Percentiles rank a stretch among this genome's conserved stretches.
Conservation (phyloP, 2,113 vertebrate genomes). For the Gallinago undulata region DNA sequence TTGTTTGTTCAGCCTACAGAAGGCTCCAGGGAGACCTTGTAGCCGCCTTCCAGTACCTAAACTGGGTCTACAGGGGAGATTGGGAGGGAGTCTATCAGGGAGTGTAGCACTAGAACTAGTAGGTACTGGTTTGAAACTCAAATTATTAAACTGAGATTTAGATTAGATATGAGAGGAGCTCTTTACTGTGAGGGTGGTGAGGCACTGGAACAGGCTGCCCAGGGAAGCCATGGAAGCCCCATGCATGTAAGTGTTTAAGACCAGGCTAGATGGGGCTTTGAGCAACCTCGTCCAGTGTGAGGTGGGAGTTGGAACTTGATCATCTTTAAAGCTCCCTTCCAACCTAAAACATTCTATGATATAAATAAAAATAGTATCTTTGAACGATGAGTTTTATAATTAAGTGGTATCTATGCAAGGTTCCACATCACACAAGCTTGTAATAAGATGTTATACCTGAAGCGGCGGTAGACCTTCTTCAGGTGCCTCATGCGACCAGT, state of each 20-base stretch:
- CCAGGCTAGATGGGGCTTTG: not conserved
- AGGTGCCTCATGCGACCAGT: too few species aligned
- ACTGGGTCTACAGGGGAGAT: not conserved
- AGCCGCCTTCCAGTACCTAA: not conserved
- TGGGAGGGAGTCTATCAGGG: too few species aligned
- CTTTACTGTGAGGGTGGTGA: not conserved
- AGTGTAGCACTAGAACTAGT: not conserved
- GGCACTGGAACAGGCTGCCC: not conserved
- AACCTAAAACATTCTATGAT: not conserved
- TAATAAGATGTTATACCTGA: slow-evolving; percentile 80
- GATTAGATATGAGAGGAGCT: not conserved
- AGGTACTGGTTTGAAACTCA: not conserved
- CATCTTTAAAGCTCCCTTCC: not conserved
- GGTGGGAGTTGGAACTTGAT: not conserved
- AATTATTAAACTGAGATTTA: not conserved
- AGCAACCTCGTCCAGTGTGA: not conserved
- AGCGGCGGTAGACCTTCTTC: slow-evolving; percentile 73
- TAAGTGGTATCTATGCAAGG: not conserved
- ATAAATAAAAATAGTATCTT: not conserved
- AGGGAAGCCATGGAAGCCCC: not conserved
- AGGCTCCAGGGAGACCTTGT: not conserved
- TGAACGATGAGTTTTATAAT: not conserved
- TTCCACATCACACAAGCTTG: not conserved
- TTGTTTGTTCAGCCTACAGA: not conserved
- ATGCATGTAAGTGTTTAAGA: not conserved